Base-by-base conservation (phyloP, 1,140 invertebrate species). In the Lethrus apterus region DNA sequence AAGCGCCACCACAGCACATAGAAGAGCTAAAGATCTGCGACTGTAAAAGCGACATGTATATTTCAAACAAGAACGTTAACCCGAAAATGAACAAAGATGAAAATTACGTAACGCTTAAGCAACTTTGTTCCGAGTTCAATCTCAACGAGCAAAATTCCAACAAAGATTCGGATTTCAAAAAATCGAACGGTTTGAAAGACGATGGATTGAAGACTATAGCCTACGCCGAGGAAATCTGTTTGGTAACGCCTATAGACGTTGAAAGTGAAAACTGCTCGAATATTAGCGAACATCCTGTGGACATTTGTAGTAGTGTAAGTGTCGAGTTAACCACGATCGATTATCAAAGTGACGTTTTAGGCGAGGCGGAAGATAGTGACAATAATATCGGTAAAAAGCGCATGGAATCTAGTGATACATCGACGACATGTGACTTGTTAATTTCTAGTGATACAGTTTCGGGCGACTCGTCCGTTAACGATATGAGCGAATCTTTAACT, bases 181-280 rank as follows among this genome's bases (percentile, higher is more conserved):
- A 31, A 50, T 32, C 9, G 49, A 47, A 40, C 17, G 35, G 21
- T 31, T 20, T 47, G 52, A 20, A 47, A 54, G 18, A 54, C 44
- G 41, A 50, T 24, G 20, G 43, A 34, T 15, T 30, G 4, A 7
- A 40, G 31, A 20, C 15, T 4, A 18, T 65, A 14, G 75, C 79
- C 1, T 80, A 83, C 34, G 76, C 77, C 3, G 79, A 83, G 56
- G 80, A 83, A 58, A 78, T 82, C 41, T 74, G 75, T 53, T 65
- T 72, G 24, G 69, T 64, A 54, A 71, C 64, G 38, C 70, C 66
- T 54, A 64, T 72, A 11, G 46, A 74, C 69, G 65, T 63, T 3
- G 64, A 64, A 54, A 58, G 53, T 47, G 64, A 66, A 52, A 64
- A 58, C 44, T 66, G 64, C 53, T 64, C 62, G 9, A 59, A 62